A percentile compares a stretch with the other conserved stretches of the same genome.
Evolutionary conservation across 2,113 vertebrate species (phyloP).

Genomic region (Microcebus lehilahytsara): DNA sequence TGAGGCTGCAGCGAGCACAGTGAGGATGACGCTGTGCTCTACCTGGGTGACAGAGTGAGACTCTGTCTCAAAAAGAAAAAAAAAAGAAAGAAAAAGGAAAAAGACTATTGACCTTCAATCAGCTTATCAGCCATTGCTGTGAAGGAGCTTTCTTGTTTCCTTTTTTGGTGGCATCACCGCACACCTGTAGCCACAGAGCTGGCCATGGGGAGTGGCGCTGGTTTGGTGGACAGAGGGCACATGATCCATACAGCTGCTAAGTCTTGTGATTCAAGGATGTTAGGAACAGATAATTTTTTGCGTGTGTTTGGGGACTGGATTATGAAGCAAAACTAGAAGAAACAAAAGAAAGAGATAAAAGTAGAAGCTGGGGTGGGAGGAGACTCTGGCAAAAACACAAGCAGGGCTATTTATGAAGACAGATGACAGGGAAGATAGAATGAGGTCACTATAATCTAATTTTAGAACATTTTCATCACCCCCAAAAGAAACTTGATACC

Average conservation of each 20-base stretch:
- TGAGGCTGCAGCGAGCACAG: no score
- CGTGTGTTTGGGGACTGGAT: background rate
- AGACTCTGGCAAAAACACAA: background rate
- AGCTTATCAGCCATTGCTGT: background rate
- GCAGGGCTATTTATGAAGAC: background rate
- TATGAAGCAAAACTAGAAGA: background rate
- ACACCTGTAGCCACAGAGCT: background rate
- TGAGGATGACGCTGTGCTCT: no score
- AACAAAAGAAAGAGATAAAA: background rate
- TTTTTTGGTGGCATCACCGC: background rate
- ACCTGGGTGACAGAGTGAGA: no score
- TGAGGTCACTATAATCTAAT: background rate
- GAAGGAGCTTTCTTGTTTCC: background rate
- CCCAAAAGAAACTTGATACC: background rate
- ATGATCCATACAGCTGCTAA: background rate
- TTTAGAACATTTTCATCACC: background rate
- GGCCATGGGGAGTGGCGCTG: background rate
- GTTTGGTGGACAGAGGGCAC: background rate
- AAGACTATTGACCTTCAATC: slow-evolving; percentile 19
- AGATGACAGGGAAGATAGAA: background rate
- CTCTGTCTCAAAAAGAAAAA: no score
- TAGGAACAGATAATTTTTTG: background rate
- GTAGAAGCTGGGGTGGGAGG: background rate
- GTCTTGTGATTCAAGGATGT: background rate
- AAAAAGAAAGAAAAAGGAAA: no score